These are phyloP conservation scores for Ochropleura plecta DNA, from an alignment of 2,888 invertebrate species.

Conservation along the genomic window DNA sequence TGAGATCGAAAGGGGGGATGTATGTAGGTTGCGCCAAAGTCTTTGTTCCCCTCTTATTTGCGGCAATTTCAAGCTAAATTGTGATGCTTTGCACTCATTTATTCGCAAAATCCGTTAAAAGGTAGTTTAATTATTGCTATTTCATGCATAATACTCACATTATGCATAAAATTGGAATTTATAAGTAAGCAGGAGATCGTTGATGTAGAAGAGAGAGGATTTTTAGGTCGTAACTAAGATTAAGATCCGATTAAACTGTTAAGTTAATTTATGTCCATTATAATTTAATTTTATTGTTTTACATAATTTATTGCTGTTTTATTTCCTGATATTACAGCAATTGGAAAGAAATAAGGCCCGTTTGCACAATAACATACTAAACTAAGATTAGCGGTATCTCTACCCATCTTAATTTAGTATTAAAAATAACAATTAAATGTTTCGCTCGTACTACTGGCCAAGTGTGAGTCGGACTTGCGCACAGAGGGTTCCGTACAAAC, in stretches of 20 bases:
- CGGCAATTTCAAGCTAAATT: slow-evolving; percentile 74
- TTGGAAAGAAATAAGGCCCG: background rate
- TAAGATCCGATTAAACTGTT: slow-evolving; percentile 11
- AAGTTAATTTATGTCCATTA: slow-evolving; percentile 7
- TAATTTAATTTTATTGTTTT: slow-evolving; percentile 13
- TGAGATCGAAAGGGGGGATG: slow-evolving; percentile 81
- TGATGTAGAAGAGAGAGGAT: slow-evolving; percentile 34
- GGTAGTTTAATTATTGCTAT: slow-evolving; percentile 51
- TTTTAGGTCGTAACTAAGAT: slow-evolving; percentile 37
- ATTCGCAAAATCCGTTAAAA: slow-evolving; percentile 53
- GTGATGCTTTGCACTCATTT: slow-evolving; percentile 68
- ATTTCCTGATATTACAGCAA: slow-evolving; percentile 19
- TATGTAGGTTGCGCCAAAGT: slow-evolving; percentile 82
- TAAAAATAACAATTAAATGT: background rate
- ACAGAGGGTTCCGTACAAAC: too few relatives aligned
- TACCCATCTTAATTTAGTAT: background rate
- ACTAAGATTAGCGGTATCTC: background rate
- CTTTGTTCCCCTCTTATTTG: slow-evolving; percentile 79
- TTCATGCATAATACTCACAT: slow-evolving; percentile 35
- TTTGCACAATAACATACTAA: background rate
- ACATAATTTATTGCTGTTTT: slow-evolving; percentile 23
- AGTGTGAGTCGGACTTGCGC: too few relatives aligned
- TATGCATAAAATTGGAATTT: slow-evolving; percentile 50
- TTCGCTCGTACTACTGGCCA: background rate
- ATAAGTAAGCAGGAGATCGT: slow-evolving; percentile 23